These are phyloP conservation scores for Nixonia krombeini DNA, from an alignment of 1,140 invertebrate genomes.

Conservation along the genomic window DNA sequence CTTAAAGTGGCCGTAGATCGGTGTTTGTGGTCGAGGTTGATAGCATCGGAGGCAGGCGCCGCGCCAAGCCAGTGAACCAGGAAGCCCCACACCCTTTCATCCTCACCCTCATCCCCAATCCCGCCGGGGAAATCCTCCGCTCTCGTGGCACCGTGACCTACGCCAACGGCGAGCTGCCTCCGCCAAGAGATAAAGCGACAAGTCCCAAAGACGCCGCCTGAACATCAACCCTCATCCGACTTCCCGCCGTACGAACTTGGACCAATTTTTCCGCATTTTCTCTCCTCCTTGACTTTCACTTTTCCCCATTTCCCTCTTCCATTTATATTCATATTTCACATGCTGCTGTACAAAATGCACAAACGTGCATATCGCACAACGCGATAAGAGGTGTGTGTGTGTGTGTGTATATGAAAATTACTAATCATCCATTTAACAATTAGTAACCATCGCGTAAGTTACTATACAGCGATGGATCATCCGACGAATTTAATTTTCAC, in stretches of 20 bases:
- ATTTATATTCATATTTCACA: too few relatives aligned
- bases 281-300: conserved; percentile 10
- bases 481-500: too few relatives aligned
- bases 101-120: conserved; percentile 30
- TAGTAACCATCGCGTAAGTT: too few relatives aligned
- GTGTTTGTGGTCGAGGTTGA: conserved; percentile 67
- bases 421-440: too few relatives aligned
- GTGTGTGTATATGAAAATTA: too few relatives aligned
- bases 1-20: conserved; percentile 63
- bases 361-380: too few relatives aligned
- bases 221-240: conserved; percentile 52
- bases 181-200: conserved; percentile 59
- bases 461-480: too few relatives aligned
- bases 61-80: conserved; percentile 55
- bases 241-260: neutral
- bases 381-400: too few relatives aligned
- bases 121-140: conserved; percentile 57
- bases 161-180: conserved; percentile 51
- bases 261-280: conserved; percentile 4
- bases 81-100: conserved; percentile 31
- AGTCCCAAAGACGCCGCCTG: conserved; percentile 54
- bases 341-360: too few relatives aligned
- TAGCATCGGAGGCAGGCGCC: conserved; percentile 63
- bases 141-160: conserved; percentile 66
- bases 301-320: neutral